Evolutionary conservation across 1,140 invertebrate genomes (phyloP).

Genomic region (Gryllus bimaculatus): DNA sequence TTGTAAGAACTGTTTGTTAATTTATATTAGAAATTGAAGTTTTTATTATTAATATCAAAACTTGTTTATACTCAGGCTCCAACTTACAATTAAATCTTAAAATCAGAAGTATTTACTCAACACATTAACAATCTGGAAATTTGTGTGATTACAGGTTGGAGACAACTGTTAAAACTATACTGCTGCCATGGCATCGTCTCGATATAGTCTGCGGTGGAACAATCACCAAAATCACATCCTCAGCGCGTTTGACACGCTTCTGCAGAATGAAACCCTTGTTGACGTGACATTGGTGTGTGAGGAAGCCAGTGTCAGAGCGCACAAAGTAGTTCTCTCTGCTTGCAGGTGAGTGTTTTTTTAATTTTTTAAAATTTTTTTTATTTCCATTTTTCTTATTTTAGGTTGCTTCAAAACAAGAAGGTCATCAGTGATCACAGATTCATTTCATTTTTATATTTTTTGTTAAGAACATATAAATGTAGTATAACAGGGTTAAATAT

Average conservation of each 20-base stretch:
- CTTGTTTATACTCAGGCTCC: background rate
- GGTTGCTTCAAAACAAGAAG: no score
- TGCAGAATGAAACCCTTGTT: conserved; percentile 74
- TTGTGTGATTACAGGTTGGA: background rate
- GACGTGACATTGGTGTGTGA: conserved; percentile 83
- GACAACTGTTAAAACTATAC: background rate
- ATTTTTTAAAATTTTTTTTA: background rate
- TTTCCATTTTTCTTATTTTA: no score
- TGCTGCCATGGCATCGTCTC: conserved; percentile 52
- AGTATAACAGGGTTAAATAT: no score
- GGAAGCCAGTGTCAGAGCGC: conserved; percentile 65
- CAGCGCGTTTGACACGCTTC: conserved; percentile 70
- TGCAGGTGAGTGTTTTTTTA: conserved; percentile 46
- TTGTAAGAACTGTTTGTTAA: no score
- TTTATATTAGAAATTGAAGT: no score
- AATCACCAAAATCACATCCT: conserved; percentile 82
- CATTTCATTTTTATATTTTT: no score
- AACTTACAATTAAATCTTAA: background rate
- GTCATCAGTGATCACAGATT: no score
- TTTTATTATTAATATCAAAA: no score
- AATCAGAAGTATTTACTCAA: no score
- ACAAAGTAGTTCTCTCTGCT: conserved; percentile 82
- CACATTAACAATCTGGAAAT: background rate
- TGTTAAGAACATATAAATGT: no score
- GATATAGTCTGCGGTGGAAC: conserved; percentile 86